Percentiles rank a stretch among this genome's conserved stretches.
These are phyloP conservation scores for Aphyosemion australe DNA, from an alignment of 2,113 vertebrate genomes.

Conservation along the genomic window DNA sequence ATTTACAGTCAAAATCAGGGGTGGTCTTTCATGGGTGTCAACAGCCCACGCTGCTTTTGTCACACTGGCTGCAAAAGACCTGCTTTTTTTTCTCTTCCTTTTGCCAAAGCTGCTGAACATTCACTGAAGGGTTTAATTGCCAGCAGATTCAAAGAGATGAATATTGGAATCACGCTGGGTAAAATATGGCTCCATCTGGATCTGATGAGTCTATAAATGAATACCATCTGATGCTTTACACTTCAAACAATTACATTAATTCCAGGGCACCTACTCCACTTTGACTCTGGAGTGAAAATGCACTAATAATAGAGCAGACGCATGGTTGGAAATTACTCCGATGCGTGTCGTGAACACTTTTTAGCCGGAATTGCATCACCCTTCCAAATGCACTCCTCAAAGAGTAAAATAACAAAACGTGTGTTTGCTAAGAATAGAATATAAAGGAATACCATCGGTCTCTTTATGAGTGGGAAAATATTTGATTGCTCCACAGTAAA, in stretches of 20 bases:
- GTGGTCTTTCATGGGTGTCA: slow-evolving; percentile 70
- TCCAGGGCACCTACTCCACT: slow-evolving; percentile 55
- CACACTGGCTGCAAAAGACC: slow-evolving; percentile 55
- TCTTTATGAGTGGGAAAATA: slow-evolving; percentile 22
- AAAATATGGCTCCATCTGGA: slow-evolving; percentile 76
- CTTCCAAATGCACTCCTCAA: background rate
- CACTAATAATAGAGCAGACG: slow-evolving; percentile 40
- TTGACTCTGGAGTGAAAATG: slow-evolving; percentile 27
- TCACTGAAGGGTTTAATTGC: slow-evolving; percentile 68
- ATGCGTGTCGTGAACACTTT: slow-evolving; percentile 30
- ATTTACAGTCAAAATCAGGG: slow-evolving; percentile 67
- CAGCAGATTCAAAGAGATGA: slow-evolving; percentile 66
- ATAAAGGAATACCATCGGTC: slow-evolving; percentile 1
- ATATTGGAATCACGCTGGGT: slow-evolving; percentile 69
- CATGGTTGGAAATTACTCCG: slow-evolving; percentile 41
- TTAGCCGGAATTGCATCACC: background rate
- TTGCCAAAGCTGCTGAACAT: slow-evolving; percentile 61
- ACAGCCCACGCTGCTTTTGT: slow-evolving; percentile 64
- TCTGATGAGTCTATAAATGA: slow-evolving; percentile 64
- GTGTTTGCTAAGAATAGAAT: slow-evolving; percentile 23
- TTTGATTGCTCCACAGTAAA: background rate
- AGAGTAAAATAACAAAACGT: background rate
- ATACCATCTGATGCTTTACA: slow-evolving; percentile 69
- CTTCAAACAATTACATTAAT: slow-evolving; percentile 68
- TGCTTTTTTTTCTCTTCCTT: slow-evolving; percentile 42